These are phyloP conservation scores for Hirtodrosophila alboralis DNA, from an alignment of 2,888 invertebrate species.

Conservation along the genomic window DNA sequence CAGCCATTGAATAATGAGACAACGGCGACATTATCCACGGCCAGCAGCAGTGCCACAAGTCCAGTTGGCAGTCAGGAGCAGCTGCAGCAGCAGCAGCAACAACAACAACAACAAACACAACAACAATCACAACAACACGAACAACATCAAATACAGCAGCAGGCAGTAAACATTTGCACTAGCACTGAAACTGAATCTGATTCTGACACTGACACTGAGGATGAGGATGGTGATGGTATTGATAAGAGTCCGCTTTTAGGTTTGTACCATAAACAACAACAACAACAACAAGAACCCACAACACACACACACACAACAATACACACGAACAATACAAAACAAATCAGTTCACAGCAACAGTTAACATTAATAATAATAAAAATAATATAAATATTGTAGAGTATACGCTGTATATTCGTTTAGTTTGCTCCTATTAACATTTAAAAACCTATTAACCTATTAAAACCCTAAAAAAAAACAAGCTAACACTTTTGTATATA, in stretches of 20 bases:
- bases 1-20: slow-evolving; percentile 80
- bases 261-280: slow-evolving; percentile 80
- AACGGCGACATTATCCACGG: slow-evolving; percentile 57
- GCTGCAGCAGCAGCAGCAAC: slow-evolving; percentile 19
- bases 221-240: slow-evolving; percentile 78
- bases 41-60: slow-evolving; percentile 35
- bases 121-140: slow-evolving; percentile 22
- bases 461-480: not conserved
- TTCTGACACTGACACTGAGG: slow-evolving; percentile 70
- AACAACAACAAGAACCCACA: slow-evolving; percentile 28
- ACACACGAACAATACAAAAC: too few species aligned
- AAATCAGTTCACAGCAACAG: slow-evolving; percentile 26
- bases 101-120: slow-evolving; percentile 25
- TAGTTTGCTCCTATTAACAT: slow-evolving; percentile 4
- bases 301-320: too few species aligned
- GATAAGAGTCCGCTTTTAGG: slow-evolving; percentile 84
- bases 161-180: slow-evolving; percentile 67
- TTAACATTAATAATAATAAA: slow-evolving; percentile 11
- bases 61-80: slow-evolving; percentile 27
- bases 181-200: slow-evolving; percentile 68
- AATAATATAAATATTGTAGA: too few species aligned
- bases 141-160: slow-evolving; percentile 45
- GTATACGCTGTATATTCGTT: slow-evolving; percentile 3
- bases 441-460: slow-evolving; percentile 4
- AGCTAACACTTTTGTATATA: slow-evolving; percentile 17